These are phyloP conservation scores for Clarias magur DNA, from an alignment of 2,113 vertebrate genomes.

Conservation along the genomic window DNA sequence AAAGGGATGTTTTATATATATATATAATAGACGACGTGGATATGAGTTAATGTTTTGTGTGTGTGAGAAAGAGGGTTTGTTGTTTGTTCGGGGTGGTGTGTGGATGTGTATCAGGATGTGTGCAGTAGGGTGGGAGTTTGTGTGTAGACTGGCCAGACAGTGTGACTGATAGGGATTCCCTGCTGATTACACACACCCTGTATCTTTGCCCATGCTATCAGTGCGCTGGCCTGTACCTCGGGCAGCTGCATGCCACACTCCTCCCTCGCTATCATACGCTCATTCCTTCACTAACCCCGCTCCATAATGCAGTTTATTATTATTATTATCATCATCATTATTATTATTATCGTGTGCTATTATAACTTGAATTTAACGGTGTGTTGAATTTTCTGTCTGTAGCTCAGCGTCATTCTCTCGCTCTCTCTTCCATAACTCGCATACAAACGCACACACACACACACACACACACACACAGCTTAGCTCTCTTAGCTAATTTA, in stretches of 20 bases:
- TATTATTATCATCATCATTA: not conserved
- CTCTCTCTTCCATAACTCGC: not conserved
- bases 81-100: not conserved
- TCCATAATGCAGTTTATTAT: not conserved
- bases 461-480: not conserved
- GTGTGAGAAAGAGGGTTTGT: not conserved
- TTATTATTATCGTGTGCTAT: not conserved
- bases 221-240: conserved; percentile 52
- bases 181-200: conserved; percentile 65
- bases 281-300: not conserved
- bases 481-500: conserved; percentile 18
- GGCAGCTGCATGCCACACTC: conserved; percentile 54
- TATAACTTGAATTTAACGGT: not conserved
- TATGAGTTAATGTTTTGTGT: not conserved
- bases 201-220: conserved; percentile 46
- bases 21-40: not conserved
- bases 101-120: not conserved
- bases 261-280: conserved; percentile 15
- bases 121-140: not conserved
- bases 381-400: not conserved
- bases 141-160: conserved; percentile 26
- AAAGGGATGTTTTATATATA: not conserved
- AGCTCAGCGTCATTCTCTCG: not conserved
- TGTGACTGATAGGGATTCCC: conserved; percentile 69
- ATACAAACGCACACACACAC: not conserved